phyloP scores from a whole-genome alignment of 2,888 invertebrate genomes.

The Oxytorus armatus region DNA sequence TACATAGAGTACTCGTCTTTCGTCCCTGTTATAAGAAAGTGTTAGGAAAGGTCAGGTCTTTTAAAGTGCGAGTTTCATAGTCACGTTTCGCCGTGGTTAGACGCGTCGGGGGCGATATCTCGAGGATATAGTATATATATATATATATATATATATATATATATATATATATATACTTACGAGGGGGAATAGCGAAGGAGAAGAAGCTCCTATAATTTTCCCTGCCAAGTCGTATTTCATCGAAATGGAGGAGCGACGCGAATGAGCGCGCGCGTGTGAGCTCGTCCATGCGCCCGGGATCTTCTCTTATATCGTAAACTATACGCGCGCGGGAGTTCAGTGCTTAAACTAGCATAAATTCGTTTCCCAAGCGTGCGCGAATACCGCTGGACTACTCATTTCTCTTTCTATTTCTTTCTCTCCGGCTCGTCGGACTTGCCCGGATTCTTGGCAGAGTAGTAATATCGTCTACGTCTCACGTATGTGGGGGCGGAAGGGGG shows the following conservation, averaged over 20 bases:
- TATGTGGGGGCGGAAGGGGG: background rate
- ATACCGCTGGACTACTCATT: conserved; percentile 59
- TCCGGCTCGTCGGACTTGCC: conserved; percentile 26
- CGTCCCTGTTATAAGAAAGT: conserved; percentile 24
- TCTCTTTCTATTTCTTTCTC: conserved; percentile 25
- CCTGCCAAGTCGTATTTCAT: conserved; percentile 73
- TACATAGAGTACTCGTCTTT: conserved; percentile 4
- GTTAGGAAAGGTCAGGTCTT: conserved; percentile 54
- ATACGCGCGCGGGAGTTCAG: conserved; percentile 69
- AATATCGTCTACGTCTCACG: conserved; percentile 34
- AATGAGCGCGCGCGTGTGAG: conserved; percentile 48
- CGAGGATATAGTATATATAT: conserved; percentile 19
- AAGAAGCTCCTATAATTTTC: conserved; percentile 69
- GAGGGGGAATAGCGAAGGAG: conserved; percentile 24
- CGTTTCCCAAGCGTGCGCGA: conserved; percentile 68
- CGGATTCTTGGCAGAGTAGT: conserved; percentile 49
- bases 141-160: conserved; percentile 6
- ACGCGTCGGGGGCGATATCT: conserved; percentile 48
- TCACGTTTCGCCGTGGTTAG: conserved; percentile 56
- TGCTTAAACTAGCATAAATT: conserved; percentile 78
- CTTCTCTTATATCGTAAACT: conserved; percentile 72
- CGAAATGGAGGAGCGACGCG: conserved; percentile 69
- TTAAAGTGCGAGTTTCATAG: conserved; percentile 56
- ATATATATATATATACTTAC: background rate
- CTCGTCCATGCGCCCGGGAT: conserved; percentile 46